phyloP scores from a whole-genome alignment of 1,140 invertebrate species.

The Zaprionus ghesquierei region DNA sequence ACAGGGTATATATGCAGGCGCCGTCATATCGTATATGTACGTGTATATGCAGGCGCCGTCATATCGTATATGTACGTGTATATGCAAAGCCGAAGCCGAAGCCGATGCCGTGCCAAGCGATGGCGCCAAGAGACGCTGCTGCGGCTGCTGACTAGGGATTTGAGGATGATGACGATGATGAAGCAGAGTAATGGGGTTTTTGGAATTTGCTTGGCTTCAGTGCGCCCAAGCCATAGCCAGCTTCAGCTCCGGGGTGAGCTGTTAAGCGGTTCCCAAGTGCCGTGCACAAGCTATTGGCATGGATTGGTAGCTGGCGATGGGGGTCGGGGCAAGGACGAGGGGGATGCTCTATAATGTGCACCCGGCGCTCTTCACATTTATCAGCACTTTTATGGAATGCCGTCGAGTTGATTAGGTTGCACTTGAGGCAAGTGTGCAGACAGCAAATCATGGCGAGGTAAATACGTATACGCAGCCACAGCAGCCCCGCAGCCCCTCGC shows the following conservation, averaged over 20 bases:
- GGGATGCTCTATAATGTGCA: slow-evolving; percentile 19
- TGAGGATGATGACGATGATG: slow-evolving; percentile 38
- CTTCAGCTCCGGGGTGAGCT: background rate
- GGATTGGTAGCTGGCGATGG: background rate
- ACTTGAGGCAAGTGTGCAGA: slow-evolving; percentile 25
- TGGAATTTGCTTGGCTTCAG: slow-evolving; percentile 36
- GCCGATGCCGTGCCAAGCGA: slow-evolving; percentile 21
- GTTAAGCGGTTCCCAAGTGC: slow-evolving; percentile 39
- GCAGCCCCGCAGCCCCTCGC: too few relatives aligned
- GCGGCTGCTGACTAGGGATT: slow-evolving; percentile 26
- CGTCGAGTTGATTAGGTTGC: slow-evolving; percentile 45
- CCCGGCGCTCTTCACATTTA: slow-evolving; percentile 26
- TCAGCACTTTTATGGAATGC: slow-evolving; percentile 32
- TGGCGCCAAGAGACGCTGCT: slow-evolving; percentile 20
- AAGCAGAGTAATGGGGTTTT: background rate
- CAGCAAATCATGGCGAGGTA: slow-evolving; percentile 3
- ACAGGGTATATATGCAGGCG: background rate
- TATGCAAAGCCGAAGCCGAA: slow-evolving; percentile 30
- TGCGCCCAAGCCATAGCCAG: background rate
- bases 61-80: background rate
- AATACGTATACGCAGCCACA: background rate
- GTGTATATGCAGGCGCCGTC: slow-evolving; percentile 16
- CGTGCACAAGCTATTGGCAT: slow-evolving; percentile 27
- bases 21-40: slow-evolving; percentile 1
- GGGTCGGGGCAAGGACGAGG: background rate